These are phyloP conservation scores for Zootermopsis nevadensis DNA, from an alignment of 2,888 invertebrate genomes.

Conservation along the genomic window DNA sequence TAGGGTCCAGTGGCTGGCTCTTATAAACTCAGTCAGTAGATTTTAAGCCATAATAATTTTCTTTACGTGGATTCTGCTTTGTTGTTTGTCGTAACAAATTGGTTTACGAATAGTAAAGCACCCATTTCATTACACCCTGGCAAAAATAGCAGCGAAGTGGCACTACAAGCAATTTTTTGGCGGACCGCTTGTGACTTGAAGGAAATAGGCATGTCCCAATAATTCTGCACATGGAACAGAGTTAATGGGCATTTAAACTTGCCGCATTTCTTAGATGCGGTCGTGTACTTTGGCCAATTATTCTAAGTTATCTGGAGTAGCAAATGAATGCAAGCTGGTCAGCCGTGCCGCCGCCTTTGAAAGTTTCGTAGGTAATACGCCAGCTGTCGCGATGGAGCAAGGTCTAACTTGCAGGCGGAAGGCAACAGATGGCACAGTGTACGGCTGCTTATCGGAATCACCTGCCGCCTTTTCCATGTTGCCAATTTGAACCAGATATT, in stretches of 20 bases:
- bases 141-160: too few species aligned
- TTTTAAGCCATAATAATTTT: too few species aligned
- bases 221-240: too few species aligned
- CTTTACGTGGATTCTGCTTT: too few species aligned
- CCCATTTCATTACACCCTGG: too few species aligned
- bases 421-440: conserved; percentile 36
- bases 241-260: background rate
- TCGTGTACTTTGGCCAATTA: background rate
- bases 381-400: conserved; percentile 24
- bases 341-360: background rate
- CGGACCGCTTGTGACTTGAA: too few species aligned
- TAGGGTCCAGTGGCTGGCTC: too few species aligned
- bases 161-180: too few species aligned
- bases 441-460: background rate
- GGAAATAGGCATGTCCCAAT: too few species aligned
- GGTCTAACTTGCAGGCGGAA: conserved; percentile 23
- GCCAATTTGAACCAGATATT: conserved; percentile 26
- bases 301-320: background rate
- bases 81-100: too few species aligned
- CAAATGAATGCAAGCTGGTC: background rate
- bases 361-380: conserved; percentile 2
- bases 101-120: too few species aligned
- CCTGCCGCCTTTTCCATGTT: conserved; percentile 38
- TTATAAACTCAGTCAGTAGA: too few species aligned
- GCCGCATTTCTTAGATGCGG: background rate